Evolutionary conservation across 2,888 invertebrate species (phyloP).

Genomic region (Chorisops tibialis): DNA sequence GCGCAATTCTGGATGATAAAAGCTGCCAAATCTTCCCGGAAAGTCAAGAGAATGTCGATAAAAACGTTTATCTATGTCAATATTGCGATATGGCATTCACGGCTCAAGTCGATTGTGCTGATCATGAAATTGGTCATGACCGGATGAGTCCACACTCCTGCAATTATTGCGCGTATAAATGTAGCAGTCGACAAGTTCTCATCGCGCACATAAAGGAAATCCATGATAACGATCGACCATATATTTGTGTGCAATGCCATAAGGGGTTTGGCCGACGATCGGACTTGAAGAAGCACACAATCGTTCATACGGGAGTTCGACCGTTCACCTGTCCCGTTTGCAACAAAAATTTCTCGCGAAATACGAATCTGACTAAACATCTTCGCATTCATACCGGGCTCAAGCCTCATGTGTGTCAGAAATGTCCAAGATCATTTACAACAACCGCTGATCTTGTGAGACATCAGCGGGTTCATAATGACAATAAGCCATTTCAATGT

Average conservation of each 20-base stretch:
- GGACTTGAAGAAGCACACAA: constrained; percentile 69
- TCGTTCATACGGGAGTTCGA: constrained; percentile 72
- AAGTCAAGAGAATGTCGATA: constrained; percentile 41
- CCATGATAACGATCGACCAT: constrained; percentile 68
- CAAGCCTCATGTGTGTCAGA: constrained; percentile 68
- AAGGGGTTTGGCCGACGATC: constrained; percentile 68
- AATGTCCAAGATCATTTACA: constrained; percentile 70
- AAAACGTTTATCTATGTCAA: constrained; percentile 67
- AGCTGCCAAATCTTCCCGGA: neutral
- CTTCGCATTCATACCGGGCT: constrained; percentile 68
- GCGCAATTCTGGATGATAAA: neutral
- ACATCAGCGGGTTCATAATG: constrained; percentile 66
- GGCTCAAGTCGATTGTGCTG: constrained; percentile 60
- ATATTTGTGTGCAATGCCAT: constrained; percentile 66
- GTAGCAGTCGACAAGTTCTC: constrained; percentile 43
- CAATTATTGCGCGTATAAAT: constrained; percentile 44
- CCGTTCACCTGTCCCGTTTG: constrained; percentile 72
- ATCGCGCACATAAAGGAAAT: constrained; percentile 64
- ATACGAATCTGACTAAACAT: constrained; percentile 74
- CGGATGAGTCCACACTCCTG: constrained; percentile 48
- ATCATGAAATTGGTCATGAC: constrained; percentile 66
- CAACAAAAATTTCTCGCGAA: constrained; percentile 70
- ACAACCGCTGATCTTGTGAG: constrained; percentile 64
- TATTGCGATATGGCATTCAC: constrained; percentile 71
- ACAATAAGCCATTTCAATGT: constrained; percentile 64